phyloP scores from a whole-genome alignment of 2,888 invertebrate species.

The Cynaeus angustus region DNA sequence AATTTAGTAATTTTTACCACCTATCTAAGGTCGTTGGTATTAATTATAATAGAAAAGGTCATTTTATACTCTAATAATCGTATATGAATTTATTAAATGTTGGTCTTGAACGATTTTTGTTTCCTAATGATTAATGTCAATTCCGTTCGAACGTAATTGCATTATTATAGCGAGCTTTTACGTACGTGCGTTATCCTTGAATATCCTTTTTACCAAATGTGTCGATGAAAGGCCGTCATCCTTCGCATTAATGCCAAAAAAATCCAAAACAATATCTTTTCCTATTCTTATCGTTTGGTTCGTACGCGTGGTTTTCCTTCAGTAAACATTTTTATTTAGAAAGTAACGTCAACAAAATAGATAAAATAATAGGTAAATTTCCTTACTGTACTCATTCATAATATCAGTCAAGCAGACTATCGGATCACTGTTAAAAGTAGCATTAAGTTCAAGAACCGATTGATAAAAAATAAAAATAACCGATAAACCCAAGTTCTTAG shows the following conservation, averaged over 20 bases:
- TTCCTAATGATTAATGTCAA: slow-evolving; percentile 17
- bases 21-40: slow-evolving; percentile 56
- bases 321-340: no score
- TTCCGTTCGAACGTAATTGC: slow-evolving; percentile 24
- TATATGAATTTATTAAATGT: slow-evolving; percentile 42
- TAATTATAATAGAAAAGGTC: slow-evolving; percentile 59
- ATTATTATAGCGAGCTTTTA: slow-evolving; percentile 8
- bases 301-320: no score
- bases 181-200: neutral
- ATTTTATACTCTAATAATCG: slow-evolving; percentile 59
- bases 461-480: slow-evolving; percentile 48
- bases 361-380: slow-evolving; percentile 34
- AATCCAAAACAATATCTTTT: no score
- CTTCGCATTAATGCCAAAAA: no score
- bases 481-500: slow-evolving; percentile 38
- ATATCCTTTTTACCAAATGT: slow-evolving; percentile 1
- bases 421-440: slow-evolving; percentile 39
- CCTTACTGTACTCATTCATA: slow-evolving; percentile 33
- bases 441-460: slow-evolving; percentile 50
- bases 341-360: slow-evolving; percentile 11
- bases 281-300: no score
- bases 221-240: neutral
- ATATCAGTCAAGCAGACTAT: slow-evolving; percentile 30
- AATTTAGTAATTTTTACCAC: slow-evolving; percentile 56
- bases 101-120: slow-evolving; percentile 38